Conservation (phyloP, 2,797 vertebrate species). For the Streptopelia turtur region DNA sequence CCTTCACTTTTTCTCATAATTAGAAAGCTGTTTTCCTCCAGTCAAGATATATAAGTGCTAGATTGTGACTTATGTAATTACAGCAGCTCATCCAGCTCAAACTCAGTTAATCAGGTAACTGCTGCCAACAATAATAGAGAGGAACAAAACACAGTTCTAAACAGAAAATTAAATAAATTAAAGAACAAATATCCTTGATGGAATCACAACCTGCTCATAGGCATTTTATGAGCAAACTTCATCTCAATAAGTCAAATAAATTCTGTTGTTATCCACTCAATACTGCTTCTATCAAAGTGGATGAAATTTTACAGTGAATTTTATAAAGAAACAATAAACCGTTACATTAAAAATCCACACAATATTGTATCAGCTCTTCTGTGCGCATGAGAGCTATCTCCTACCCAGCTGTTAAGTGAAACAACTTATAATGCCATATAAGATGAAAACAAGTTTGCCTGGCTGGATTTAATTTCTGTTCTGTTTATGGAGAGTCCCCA, state of each 20-base stretch:
- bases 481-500: neutral
- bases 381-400: neutral
- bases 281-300: neutral
- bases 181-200: neutral
- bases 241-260: neutral
- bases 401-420: neutral
- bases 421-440: neutral
- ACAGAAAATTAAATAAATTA: constrained; percentile 32
- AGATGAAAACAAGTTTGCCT: constrained; percentile 4
- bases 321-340: neutral
- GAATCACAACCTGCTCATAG: neutral
- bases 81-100: neutral
- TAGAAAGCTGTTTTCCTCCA: neutral
- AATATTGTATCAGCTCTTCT: neutral
- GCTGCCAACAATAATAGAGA: neutral
- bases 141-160: neutral
- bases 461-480: neutral
- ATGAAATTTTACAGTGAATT: neutral
- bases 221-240: constrained; percentile 26
- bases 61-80: neutral
- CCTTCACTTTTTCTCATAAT: neutral
- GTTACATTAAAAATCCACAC: neutral
- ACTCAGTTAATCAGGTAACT: neutral
- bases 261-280: neutral
- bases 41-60: neutral